A percentile compares a stretch with the other conserved stretches of the same genome.
phyloP scores from a whole-genome alignment of 2,888 invertebrate genomes.

The Dascillus cervinus region DNA sequence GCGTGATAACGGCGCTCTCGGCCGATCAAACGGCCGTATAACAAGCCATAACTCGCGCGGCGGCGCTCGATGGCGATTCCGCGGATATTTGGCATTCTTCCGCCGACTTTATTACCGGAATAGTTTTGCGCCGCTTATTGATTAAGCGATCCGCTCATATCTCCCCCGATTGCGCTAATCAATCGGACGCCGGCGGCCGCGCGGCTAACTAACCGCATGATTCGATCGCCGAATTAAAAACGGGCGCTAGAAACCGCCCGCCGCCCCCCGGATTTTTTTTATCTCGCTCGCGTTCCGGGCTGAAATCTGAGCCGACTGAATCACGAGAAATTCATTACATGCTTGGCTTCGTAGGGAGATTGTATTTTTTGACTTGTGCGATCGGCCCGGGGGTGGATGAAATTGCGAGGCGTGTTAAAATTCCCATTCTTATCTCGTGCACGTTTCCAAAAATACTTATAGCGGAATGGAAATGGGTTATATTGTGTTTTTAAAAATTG shows the following conservation, averaged over 20 bases:
- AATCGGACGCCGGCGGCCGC: too few relatives aligned
- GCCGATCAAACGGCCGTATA: slow-evolving; percentile 38
- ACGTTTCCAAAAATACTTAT: too few relatives aligned
- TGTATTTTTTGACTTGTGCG: slow-evolving; percentile 38
- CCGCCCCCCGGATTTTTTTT: not conserved
- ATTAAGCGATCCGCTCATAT: too few relatives aligned
- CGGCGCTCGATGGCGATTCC: slow-evolving; percentile 38
- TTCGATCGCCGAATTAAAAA: slow-evolving; percentile 43
- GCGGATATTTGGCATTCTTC: slow-evolving; percentile 34
- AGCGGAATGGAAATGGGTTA: too few relatives aligned
- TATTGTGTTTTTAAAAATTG: too few relatives aligned
- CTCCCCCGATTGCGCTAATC: slow-evolving; percentile 43
- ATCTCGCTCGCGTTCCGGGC: slow-evolving; percentile 10
- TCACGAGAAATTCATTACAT: slow-evolving; percentile 41
- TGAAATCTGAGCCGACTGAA: slow-evolving; percentile 18
- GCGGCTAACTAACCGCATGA: slow-evolving; percentile 45
- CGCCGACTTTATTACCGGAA: slow-evolving; percentile 31
- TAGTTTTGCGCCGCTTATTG: slow-evolving; percentile 21
- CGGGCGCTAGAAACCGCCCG: too few relatives aligned
- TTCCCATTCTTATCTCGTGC: slow-evolving; percentile 11
- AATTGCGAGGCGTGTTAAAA: slow-evolving; percentile 20
- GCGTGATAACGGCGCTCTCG: slow-evolving; percentile 30
- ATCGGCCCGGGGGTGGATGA: slow-evolving; percentile 25
- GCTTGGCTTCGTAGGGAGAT: slow-evolving; percentile 41
- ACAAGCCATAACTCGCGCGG: slow-evolving; percentile 41